Evolutionary conservation across 2,888 invertebrate genomes (phyloP).

Genomic region (Hetaerina titia): DNA sequence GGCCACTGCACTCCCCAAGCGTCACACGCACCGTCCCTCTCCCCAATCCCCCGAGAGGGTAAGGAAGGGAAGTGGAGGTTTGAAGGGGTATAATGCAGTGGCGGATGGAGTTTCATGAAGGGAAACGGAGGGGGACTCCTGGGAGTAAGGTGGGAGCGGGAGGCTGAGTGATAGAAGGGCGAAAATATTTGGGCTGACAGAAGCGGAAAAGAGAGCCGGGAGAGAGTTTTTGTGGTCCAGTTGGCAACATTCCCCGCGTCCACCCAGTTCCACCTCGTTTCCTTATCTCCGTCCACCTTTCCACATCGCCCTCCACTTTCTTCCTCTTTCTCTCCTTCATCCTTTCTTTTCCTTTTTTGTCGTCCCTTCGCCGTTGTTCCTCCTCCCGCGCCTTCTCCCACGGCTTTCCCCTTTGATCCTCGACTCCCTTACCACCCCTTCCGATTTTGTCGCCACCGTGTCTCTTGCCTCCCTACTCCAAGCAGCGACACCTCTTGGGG

Average conservation of each 20-base stretch:
- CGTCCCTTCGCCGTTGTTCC: too few species aligned
- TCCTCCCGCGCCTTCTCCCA: too few species aligned
- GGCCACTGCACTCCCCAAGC: not conserved
- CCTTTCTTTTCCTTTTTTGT: too few species aligned
- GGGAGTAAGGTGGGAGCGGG: too few species aligned
- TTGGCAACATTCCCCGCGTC: not conserved
- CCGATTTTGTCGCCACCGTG: too few species aligned
- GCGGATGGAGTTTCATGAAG: not conserved
- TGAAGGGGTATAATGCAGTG: not conserved
- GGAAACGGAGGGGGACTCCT: not conserved
- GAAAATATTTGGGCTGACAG: not conserved
- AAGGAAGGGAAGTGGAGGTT: not conserved
- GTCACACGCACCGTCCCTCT: not conserved
- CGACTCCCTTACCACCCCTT: too few species aligned
- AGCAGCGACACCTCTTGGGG: too few species aligned
- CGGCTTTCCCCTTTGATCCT: too few species aligned
- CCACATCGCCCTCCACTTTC: too few species aligned
- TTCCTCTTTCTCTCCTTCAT: too few species aligned
- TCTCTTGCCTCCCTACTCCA: too few species aligned
- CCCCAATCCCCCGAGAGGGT: not conserved
- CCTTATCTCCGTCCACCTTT: not conserved
- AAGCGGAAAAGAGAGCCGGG: not conserved
- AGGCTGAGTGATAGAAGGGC: not conserved
- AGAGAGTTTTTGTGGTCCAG: not conserved
- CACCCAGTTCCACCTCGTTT: not conserved